These are phyloP conservation scores for Chionodraco myersi DNA, from an alignment of 2,113 vertebrate species.

Conservation along the genomic window DNA sequence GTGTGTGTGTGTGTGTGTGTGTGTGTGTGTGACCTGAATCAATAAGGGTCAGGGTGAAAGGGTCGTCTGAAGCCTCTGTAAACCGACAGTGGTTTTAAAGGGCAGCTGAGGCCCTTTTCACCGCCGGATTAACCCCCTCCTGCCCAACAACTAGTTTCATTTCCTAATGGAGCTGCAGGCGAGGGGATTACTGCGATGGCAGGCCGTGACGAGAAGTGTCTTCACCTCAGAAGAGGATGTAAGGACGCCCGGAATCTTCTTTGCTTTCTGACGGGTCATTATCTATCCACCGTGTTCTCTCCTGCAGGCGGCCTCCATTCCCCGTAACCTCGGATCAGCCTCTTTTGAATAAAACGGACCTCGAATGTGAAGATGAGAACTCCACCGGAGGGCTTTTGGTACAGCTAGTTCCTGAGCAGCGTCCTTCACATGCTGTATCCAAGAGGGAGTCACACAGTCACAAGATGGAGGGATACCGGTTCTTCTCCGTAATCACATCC, in stretches of 20 bases:
- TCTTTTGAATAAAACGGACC: neutral
- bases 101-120: conserved; percentile 66
- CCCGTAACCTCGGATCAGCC: conserved; percentile 17
- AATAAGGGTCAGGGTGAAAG: conserved; percentile 66
- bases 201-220: conserved; percentile 61
- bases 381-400: no score
- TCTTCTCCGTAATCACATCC: no score
- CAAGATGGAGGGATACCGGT: no score
- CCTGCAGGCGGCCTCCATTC: neutral
- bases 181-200: conserved; percentile 52
- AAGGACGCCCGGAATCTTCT: neutral
- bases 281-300: neutral
- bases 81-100: conserved; percentile 62
- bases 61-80: conserved; percentile 60
- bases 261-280: conserved; percentile 47
- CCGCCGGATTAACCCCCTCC: conserved; percentile 53
- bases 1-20: conserved; percentile 26
- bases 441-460: no score
- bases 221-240: conserved; percentile 42
- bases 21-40: conserved; percentile 50
- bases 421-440: no score
- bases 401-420: no score
- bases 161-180: conserved; percentile 57
- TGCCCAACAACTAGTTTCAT: conserved; percentile 42
- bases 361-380: neutral